These are phyloP conservation scores for Panagrolaimus sp. DNA, from an alignment of 1,140 invertebrate species.

Conservation along the genomic window DNA sequence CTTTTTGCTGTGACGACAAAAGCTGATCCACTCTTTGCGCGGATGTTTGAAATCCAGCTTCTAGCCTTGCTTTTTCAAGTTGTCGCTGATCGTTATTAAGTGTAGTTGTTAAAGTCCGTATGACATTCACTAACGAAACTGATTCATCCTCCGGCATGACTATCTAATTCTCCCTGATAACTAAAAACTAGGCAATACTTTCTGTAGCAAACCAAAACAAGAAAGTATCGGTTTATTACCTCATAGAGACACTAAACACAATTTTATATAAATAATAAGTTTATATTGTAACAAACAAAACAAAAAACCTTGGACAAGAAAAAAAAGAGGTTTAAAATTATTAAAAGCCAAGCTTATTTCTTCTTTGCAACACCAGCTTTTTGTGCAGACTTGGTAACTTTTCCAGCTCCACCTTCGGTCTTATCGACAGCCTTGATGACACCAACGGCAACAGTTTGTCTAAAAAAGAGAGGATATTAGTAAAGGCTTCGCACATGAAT, in stretches of 20 bases:
- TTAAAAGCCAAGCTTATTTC: conserved; percentile 14
- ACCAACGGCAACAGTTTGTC: conserved; percentile 96
- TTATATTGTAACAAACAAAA: conserved; percentile 4
- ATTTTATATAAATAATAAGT: conserved; percentile 7
- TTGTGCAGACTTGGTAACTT: conserved; percentile 21
- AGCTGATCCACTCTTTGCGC: background rate
- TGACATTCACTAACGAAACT: conserved; percentile 73
- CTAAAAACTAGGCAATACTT: too few relatives aligned
- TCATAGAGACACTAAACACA: background rate
- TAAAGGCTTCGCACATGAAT: too few relatives aligned
- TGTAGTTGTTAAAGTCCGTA: conserved; percentile 79
- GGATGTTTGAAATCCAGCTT: conserved; percentile 5
- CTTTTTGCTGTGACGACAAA: conserved; percentile 68
- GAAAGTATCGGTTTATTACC: conserved; percentile 11
- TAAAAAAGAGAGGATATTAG: too few relatives aligned
- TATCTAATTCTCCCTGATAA: too few relatives aligned
- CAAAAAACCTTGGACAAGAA: background rate
- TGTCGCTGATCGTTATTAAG: conserved; percentile 78
- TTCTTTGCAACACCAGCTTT: conserved; percentile 30
- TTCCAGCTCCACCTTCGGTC: conserved; percentile 31
- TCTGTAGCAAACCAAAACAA: too few relatives aligned
- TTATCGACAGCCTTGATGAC: conserved; percentile 71
- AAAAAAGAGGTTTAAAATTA: conserved; percentile 13
- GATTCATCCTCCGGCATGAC: background rate
- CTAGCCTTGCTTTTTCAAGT: conserved; percentile 64